Evolutionary conservation across 2,113 vertebrate species (phyloP).

Genomic region (Grammatotria lemairii): DNA sequence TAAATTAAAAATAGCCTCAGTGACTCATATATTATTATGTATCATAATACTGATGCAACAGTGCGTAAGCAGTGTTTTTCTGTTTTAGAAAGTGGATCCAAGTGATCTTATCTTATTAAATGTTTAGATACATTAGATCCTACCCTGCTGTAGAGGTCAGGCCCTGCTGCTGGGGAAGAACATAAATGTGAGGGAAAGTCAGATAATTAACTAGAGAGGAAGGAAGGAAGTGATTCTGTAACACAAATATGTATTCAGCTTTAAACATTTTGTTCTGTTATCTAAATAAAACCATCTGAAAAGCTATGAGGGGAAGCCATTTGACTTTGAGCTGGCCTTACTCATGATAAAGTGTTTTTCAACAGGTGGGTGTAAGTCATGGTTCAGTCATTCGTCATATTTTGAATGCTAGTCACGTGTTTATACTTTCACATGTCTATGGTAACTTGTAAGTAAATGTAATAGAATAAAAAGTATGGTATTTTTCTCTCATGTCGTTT

Average conservation of each 20-base stretch:
- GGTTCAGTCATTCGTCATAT: not conserved
- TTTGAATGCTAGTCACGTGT: not conserved
- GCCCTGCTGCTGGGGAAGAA: not conserved
- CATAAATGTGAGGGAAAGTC: not conserved
- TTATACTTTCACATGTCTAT: not conserved
- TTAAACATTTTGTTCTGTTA: not conserved
- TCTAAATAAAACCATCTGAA: not conserved
- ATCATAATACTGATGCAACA: not conserved
- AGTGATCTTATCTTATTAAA: not conserved
- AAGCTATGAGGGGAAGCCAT: not conserved
- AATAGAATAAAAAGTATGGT: rapidly evolving
- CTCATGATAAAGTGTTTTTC: not conserved
- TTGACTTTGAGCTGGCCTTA: not conserved
- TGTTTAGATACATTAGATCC: not conserved
- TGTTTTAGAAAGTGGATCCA: not conserved
- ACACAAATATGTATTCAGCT: not conserved
- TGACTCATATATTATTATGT: not conserved
- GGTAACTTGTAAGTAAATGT: not conserved
- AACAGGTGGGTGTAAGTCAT: not conserved
- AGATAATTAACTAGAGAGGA: not conserved
- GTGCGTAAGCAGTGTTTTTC: not conserved
- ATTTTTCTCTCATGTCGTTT: not conserved
- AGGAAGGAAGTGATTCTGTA: not conserved
- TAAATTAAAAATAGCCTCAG: not conserved
- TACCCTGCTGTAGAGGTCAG: not conserved